phyloP scores from a whole-genome alignment of 2,113 vertebrate species.

The Grammomys surdaster region DNA sequence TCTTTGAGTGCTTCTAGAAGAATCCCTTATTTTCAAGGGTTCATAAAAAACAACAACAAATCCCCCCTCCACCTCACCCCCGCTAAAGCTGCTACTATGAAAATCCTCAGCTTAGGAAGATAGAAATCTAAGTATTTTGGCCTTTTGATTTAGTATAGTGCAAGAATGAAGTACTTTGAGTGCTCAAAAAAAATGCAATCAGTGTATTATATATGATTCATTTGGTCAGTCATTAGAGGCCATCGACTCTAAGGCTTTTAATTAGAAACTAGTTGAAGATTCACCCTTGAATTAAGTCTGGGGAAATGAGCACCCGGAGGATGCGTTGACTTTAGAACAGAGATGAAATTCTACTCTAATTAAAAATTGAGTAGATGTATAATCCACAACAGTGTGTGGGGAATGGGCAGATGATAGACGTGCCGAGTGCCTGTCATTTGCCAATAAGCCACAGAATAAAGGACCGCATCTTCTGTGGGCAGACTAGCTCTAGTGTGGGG shows the following conservation, averaged over 20 bases:
- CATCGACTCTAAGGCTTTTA: slow-evolving; percentile 72
- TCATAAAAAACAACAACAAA: slow-evolving; percentile 75
- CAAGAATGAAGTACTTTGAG: slow-evolving; percentile 68
- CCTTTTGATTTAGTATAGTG: slow-evolving; percentile 70
- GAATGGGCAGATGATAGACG: slow-evolving; percentile 49
- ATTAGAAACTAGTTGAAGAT: slow-evolving; percentile 82
- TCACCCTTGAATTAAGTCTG: slow-evolving; percentile 80
- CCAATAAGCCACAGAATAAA: slow-evolving; percentile 55
- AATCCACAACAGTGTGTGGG: slow-evolving; percentile 68
- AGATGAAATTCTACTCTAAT: slow-evolving; percentile 73
- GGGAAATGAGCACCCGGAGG: slow-evolving; percentile 72
- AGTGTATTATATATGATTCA: slow-evolving; percentile 69
- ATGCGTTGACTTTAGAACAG: slow-evolving; percentile 56
- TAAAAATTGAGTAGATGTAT: slow-evolving; percentile 52
- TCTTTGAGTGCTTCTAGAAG: slow-evolving; percentile 77
- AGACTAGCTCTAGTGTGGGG: slow-evolving; percentile 61
- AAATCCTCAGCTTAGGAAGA: slow-evolving; percentile 69
- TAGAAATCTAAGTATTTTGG: slow-evolving; percentile 61
- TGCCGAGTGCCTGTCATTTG: slow-evolving; percentile 67
- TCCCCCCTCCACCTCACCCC: neutral
- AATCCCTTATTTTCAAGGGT: slow-evolving; percentile 87
- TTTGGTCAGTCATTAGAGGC: slow-evolving; percentile 58
- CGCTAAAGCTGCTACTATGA: slow-evolving; percentile 71
- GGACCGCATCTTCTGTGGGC: slow-evolving; percentile 60
- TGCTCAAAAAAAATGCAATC: slow-evolving; percentile 74